phyloP scores from a whole-genome alignment of 2,888 invertebrate species.

The Nomada goodeniana region DNA sequence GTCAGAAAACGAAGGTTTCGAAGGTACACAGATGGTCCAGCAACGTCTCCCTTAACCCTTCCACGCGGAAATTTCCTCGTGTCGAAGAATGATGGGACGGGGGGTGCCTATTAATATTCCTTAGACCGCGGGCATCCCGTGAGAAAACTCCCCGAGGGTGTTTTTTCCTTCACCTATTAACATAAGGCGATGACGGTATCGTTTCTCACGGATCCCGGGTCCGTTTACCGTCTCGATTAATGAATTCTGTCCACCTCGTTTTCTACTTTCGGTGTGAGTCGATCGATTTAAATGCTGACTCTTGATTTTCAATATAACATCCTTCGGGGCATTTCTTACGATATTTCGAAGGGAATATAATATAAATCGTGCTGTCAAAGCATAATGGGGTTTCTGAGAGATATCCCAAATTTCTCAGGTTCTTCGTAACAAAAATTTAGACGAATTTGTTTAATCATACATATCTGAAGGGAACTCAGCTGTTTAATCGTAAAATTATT shows the following conservation, averaged over 20 bases:
- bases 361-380: no score
- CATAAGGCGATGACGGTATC: conserved; percentile 69
- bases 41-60: conserved; percentile 65
- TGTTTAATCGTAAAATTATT: neutral
- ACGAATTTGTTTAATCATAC: neutral
- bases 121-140: conserved; percentile 71
- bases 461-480: neutral
- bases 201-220: conserved; percentile 70
- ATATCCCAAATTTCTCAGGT: neutral
- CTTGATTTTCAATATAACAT: no score
- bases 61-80: conserved; percentile 67
- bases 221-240: conserved; percentile 41
- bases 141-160: conserved; percentile 69
- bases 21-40: conserved; percentile 74
- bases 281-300: neutral
- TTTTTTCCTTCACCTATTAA: conserved; percentile 72
- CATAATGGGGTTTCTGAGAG: no score
- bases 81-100: conserved; percentile 61
- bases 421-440: neutral
- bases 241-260: conserved; percentile 17
- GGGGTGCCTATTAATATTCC: conserved; percentile 76
- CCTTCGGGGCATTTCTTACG: no score
- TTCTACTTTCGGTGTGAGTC: neutral
- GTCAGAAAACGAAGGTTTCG: conserved; percentile 58
- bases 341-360: no score